Conservation (phyloP, 2,113 vertebrate species). For the Corvus cornix region DNA sequence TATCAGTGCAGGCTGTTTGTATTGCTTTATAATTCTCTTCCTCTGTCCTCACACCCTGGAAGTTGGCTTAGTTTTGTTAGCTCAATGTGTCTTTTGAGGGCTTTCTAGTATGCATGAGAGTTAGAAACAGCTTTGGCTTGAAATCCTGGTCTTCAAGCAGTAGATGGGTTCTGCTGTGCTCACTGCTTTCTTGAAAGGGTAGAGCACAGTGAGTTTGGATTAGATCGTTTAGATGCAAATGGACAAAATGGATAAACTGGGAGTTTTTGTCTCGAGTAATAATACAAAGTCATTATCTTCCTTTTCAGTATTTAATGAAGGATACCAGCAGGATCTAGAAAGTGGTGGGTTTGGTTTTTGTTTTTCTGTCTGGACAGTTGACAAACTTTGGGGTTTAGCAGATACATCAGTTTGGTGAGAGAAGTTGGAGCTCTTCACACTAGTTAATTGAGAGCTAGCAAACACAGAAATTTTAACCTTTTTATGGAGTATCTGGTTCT, state of each 20-base stretch:
- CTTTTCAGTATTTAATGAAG: neutral
- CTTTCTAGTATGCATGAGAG: neutral
- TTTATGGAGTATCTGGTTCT: neutral
- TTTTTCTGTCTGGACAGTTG: neutral
- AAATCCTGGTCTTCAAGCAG: neutral
- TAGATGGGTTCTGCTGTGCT: neutral
- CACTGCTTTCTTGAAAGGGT: neutral
- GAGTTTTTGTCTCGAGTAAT: neutral
- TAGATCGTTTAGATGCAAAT: neutral
- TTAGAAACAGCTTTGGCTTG: neutral
- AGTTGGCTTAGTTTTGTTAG: neutral
- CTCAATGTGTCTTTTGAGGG: neutral
- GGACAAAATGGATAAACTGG: neutral
- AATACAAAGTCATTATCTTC: neutral
- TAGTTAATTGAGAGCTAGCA: neutral
- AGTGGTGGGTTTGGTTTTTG: neutral
- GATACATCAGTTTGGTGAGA: neutral
- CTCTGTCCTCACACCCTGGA: neutral
- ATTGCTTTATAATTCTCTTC: neutral
- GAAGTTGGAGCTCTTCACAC: neutral
- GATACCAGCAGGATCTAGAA: neutral
- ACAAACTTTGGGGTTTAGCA: neutral
- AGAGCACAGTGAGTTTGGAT: neutral
- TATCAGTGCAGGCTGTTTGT: neutral
- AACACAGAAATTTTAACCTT: neutral